These are phyloP conservation scores for Urocynchramus pylzowi DNA, from an alignment of 2,113 vertebrate species.

Conservation along the genomic window DNA sequence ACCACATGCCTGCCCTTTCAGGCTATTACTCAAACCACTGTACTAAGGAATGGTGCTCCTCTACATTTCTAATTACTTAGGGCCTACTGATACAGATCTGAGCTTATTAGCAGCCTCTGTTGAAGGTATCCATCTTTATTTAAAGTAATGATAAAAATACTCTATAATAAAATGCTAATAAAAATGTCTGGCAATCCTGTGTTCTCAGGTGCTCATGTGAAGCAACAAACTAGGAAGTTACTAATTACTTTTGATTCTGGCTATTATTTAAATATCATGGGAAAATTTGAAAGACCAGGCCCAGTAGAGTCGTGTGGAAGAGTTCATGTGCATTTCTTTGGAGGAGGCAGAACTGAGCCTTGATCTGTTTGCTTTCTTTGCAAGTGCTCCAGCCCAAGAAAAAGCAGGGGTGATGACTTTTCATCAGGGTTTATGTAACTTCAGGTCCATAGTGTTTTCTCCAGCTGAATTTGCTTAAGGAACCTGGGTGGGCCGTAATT, in stretches of 20 bases:
- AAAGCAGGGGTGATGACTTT: neutral
- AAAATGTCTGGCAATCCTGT: neutral
- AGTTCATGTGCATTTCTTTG: neutral
- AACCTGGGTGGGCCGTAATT: neutral
- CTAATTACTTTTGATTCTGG: neutral
- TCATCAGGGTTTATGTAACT: neutral
- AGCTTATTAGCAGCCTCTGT: neutral
- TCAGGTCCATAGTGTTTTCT: neutral
- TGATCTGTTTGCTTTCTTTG: neutral
- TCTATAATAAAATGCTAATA: neutral
- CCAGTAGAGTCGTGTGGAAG: neutral
- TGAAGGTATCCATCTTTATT: neutral
- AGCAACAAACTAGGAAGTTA: neutral
- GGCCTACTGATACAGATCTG: neutral
- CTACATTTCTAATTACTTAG: neutral
- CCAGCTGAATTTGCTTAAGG: neutral
- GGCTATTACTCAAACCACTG: neutral
- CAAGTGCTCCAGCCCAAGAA: neutral
- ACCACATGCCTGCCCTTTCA: neutral
- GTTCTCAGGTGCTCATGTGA: neutral
- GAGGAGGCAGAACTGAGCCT: neutral
- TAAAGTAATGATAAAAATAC: neutral
- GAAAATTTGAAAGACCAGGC: neutral
- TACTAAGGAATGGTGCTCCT: neutral
- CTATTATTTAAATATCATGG: neutral